A percentile compares a stretch with the other conserved stretches of the same genome.
phyloP scores from a whole-genome alignment of 1,140 invertebrate genomes.

The Cyphomyrmex costatus region DNA sequence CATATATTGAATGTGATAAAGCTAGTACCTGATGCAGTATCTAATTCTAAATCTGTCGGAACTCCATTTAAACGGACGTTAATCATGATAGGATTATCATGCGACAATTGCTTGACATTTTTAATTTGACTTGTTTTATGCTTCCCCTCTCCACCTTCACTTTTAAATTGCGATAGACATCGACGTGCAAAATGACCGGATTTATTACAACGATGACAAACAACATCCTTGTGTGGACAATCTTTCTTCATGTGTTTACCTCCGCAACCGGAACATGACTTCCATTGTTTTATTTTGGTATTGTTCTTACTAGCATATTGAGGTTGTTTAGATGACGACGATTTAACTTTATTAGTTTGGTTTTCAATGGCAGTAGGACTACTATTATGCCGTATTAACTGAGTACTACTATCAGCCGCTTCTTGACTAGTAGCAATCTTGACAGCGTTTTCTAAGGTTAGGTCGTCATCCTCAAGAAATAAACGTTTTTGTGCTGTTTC shows the following conservation, averaged over 20 bases:
- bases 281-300: not conserved
- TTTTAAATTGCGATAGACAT: not conserved
- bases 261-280: not conserved
- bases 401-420: conserved; percentile 16
- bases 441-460: conserved; percentile 9
- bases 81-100: conserved; percentile 23
- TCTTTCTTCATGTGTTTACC: not conserved
- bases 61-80: not conserved
- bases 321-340: not conserved
- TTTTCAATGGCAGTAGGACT: not conserved
- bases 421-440: conserved; percentile 5
- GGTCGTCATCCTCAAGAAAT: not conserved
- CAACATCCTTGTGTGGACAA: not conserved
- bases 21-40: not conserved
- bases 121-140: conserved; percentile 6
- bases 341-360: not conserved
- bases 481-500: not conserved
- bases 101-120: not conserved
- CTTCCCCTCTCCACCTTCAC: not conserved
- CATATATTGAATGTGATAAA: not conserved
- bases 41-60: not conserved
- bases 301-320: not conserved
- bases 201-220: not conserved
- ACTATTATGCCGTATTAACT: not conserved
- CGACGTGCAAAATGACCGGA: conserved; percentile 4